A percentile compares a stretch with the other conserved stretches of the same genome.
phyloP scores from a whole-genome alignment of 2,888 invertebrate genomes.

The Adineta ricciae region DNA sequence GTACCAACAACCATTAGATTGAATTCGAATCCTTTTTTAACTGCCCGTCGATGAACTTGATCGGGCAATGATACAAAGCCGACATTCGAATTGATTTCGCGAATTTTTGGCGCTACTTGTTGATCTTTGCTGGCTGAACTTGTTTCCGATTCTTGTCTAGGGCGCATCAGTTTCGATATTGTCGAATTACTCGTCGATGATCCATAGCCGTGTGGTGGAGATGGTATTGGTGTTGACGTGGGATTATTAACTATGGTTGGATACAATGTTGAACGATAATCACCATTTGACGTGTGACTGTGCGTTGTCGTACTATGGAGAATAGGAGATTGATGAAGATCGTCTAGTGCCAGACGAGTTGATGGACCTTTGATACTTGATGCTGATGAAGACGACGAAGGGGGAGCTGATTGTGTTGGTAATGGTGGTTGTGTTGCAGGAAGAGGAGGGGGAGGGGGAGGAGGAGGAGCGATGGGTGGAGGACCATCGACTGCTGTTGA shows the following conservation, averaged over 20 bases:
- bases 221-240: constrained; percentile 17
- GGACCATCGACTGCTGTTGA: not conserved
- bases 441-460: not conserved
- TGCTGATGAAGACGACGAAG: not conserved
- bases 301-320: constrained; percentile 5
- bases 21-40: constrained; percentile 30
- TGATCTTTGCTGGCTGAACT: not conserved
- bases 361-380: not conserved
- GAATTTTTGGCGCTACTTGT: not conserved
- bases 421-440: not conserved
- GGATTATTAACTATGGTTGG: not conserved
- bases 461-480: not conserved
- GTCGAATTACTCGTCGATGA: not conserved
- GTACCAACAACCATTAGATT: constrained; percentile 10
- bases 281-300: not conserved
- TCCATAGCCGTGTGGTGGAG: not conserved
- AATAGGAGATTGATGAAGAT: constrained; percentile 9
- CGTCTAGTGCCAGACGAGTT: not conserved
- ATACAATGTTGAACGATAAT: constrained; percentile 14
- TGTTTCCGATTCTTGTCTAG: not conserved
- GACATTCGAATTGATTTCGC: constrained; percentile 2
- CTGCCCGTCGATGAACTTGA: constrained; percentile 35
- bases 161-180: not conserved
- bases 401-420: not conserved
- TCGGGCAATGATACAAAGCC: constrained; percentile 34